Evolutionary conservation across 2,888 invertebrate genomes (phyloP).

Genomic region (Drosophila hamatofila): DNA sequence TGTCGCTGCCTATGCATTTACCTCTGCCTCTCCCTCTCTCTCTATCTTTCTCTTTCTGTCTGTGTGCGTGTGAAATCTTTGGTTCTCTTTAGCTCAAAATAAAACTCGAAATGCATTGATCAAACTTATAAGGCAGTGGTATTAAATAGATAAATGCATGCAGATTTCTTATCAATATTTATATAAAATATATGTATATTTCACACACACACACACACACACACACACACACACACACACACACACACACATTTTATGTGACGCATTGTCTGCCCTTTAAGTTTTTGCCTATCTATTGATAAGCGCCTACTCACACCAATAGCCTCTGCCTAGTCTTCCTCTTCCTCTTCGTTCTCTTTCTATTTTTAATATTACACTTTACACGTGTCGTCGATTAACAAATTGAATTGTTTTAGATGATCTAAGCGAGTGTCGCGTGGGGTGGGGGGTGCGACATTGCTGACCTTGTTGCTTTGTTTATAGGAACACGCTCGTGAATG

Average conservation of each 20-base stretch:
- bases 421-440: not conserved
- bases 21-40: not conserved
- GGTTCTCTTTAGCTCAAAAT: constrained; percentile 15
- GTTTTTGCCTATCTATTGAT: constrained; percentile 10
- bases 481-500: constrained; percentile 36
- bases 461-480: constrained; percentile 53
- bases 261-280: constrained; percentile 7
- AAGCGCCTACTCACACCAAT: not conserved
- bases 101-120: constrained; percentile 3
- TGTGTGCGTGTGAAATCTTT: constrained; percentile 41
- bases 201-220: no score
- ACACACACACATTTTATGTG: not conserved
- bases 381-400: constrained; percentile 74
- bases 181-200: not conserved
- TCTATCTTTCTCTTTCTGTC: not conserved
- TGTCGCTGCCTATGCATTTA: not conserved
- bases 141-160: not conserved
- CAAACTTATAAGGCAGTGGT: not conserved
- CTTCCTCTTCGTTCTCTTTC: not conserved
- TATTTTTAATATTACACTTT: constrained; percentile 31
- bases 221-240: not conserved
- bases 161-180: constrained; percentile 5
- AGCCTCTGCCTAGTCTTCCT: not conserved
- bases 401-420: constrained; percentile 20
- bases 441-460: not conserved